Percentiles rank a stretch among this genome's conserved stretches.
Evolutionary conservation across 1,140 invertebrate species (phyloP).

Genomic region (Bombus consobrinus): DNA sequence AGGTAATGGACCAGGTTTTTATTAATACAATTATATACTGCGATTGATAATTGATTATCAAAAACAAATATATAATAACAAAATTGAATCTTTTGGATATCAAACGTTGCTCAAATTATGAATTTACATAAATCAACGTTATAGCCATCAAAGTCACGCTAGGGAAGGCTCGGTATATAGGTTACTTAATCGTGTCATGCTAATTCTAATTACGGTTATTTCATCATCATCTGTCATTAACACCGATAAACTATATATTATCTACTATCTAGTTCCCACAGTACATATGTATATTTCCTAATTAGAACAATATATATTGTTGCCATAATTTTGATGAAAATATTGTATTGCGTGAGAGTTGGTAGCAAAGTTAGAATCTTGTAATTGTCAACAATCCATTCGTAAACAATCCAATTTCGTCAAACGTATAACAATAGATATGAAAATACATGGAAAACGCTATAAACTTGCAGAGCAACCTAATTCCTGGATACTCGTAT

Average conservation of each 20-base stretch:
- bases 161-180: not conserved
- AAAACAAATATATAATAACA: not conserved
- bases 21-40: no score
- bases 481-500: no score
- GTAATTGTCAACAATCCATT: no score
- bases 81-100: not conserved
- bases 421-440: no score
- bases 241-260: not conserved
- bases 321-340: not conserved
- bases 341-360: not conserved
- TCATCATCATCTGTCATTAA: not conserved
- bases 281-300: not conserved
- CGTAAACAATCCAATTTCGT: no score
- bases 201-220: not conserved
- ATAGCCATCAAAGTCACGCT: not conserved
- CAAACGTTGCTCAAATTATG: not conserved
- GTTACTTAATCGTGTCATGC: not conserved
- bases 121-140: not conserved
- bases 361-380: not conserved
- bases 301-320: not conserved
- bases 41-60: not conserved
- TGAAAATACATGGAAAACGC: no score
- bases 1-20: no score
- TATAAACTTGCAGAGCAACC: no score
- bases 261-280: not conserved